Evolutionary conservation across 2,888 invertebrate species (phyloP).

Genomic region (Orthonevra nobilis): DNA sequence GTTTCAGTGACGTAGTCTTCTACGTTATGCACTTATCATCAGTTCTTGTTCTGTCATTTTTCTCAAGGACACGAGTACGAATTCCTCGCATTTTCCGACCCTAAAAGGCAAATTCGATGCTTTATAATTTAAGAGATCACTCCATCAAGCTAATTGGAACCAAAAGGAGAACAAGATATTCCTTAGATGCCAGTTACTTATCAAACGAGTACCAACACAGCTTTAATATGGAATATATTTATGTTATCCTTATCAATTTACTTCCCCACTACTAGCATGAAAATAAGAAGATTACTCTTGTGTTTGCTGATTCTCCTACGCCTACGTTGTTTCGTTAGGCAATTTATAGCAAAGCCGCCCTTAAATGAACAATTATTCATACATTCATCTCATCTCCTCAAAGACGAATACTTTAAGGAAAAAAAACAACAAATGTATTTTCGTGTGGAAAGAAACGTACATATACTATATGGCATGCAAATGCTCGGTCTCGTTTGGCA

Average conservation of each 20-base stretch:
- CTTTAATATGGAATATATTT: too few species aligned
- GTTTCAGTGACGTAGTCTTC: too few species aligned
- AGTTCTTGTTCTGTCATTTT: neutral
- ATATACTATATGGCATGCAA: neutral
- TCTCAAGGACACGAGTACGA: neutral
- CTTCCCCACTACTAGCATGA: neutral
- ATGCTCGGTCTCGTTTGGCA: neutral
- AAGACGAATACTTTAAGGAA: too few species aligned
- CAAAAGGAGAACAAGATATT: neutral
- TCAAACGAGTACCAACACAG: too few species aligned
- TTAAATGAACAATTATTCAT: conserved; percentile 45
- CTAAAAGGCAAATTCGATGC: neutral
- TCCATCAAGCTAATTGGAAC: conserved; percentile 32
- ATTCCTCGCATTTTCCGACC: neutral
- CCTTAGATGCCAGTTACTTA: too few species aligned
- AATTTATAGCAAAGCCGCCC: conserved; percentile 5
- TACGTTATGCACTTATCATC: too few species aligned
- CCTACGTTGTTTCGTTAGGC: neutral
- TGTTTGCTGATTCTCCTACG: too few species aligned
- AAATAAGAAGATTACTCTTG: neutral
- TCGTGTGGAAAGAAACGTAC: too few species aligned
- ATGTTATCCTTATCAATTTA: too few species aligned
- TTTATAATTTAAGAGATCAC: conserved; percentile 33
- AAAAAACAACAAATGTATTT: too few species aligned
- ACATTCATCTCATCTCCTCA: conserved; percentile 24